A percentile compares a stretch with the other conserved stretches of the same genome.
Evolutionary conservation across 1,140 invertebrate genomes (phyloP).

Genomic region (Heliconius congener): DNA sequence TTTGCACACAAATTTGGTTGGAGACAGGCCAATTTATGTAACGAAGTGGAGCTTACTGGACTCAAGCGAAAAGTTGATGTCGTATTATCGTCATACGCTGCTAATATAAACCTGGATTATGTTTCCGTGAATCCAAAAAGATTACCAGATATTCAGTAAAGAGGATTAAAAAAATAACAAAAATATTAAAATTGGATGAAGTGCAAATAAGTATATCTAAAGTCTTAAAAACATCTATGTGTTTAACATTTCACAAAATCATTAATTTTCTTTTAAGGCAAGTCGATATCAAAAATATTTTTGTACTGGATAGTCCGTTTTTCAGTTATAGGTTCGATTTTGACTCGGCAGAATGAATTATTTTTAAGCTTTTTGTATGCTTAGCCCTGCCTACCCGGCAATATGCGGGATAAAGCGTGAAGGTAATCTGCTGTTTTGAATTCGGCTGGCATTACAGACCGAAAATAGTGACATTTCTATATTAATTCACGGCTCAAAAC

Average conservation of each 20-base stretch:
- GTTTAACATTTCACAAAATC: no score
- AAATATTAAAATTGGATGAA: background rate
- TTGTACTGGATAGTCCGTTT: no score
- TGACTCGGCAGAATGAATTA: no score
- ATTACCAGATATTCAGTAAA: background rate
- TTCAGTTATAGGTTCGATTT: no score
- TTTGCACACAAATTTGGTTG: slow-evolving; percentile 45
- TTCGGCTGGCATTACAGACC: no score
- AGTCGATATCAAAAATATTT: no score
- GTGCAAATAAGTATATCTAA: background rate
- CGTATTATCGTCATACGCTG: slow-evolving; percentile 14
- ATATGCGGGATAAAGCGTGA: no score
- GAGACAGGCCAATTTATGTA: slow-evolving; percentile 46
- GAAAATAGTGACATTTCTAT: background rate
- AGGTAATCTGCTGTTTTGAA: no score
- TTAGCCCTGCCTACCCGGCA: no score
- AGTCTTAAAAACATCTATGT: no score
- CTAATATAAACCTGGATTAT: slow-evolving; percentile 4
- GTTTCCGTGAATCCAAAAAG: background rate
- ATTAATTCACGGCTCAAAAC: background rate
- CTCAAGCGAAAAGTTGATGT: slow-evolving; percentile 18
- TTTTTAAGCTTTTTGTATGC: no score
- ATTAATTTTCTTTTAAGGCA: no score
- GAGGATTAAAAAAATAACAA: background rate
- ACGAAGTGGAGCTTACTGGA: slow-evolving; percentile 40